Base-by-base conservation (phyloP, 2,888 invertebrate genomes). In the Rhopalosiphum nymphaeae region DNA sequence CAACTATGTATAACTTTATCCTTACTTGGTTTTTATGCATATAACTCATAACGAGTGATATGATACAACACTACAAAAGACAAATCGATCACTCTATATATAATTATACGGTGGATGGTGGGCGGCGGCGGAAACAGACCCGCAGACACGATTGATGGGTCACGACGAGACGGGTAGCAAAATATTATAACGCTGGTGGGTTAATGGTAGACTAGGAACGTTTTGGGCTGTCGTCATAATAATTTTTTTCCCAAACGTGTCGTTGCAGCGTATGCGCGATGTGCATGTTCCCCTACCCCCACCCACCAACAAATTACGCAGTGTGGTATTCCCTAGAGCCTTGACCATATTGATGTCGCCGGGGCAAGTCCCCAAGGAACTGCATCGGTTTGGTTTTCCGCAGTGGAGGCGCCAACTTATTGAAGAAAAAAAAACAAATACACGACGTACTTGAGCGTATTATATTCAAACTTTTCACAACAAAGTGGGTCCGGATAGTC, bases 191-290 rank as follows among this genome's bases (percentile, higher is more conserved):
- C n/a, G 93, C 49, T 46, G 57, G 61, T 56, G 89, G 57, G 26
- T 36, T 36, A 78, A 85, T n/a, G 16, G 29, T 56, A 1, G 13
- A 26, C 36, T 29, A 42, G n/a, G 53, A 90, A 85, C 57, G 86
- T 91, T 91, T 93, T 94, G 67, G n/a, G 13, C 67, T 49, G 91
- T 67, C 91, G 94, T 94, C 53, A 87, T 94, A 91, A 94, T 94
- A 78, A 36, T 78, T 78, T 78, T 94, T 94, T 94, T 94, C 94
- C 94, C 94, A 91, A 94, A 94, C 86, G 94, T 94, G 91, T 94
- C 93, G 84, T 93, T 90, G 84, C 21, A 78, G n/a, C 46, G 89
- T 84, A n/a, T 56, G 49, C 88, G n/a, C 25, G 26, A 16, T n/a
- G 78, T 26, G 36, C 49, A 29, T 44, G 36, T 26, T 36, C 36